Evolutionary conservation across 2,888 invertebrate genomes (phyloP), one percentile per base, ranked within the genome.

Genomic region (Orthosia gothica): DNA sequence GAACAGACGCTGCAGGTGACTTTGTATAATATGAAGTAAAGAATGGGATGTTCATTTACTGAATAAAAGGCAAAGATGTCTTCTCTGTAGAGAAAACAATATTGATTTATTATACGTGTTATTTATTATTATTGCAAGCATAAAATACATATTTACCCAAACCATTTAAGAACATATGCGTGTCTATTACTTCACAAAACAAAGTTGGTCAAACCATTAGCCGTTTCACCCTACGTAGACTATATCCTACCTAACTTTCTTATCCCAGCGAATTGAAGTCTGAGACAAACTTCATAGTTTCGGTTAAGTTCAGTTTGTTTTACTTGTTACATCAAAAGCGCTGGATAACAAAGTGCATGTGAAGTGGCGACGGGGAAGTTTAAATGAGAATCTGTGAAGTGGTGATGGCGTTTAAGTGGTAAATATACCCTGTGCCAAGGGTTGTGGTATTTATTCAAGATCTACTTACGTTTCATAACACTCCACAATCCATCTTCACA

Each of bases 221-320:
- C 47, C 15, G n/a, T 49, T 71, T 83, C 18, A 75, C 72, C 59
- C 64, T 62, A 65, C 47, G 57, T 58, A 58, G 13, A 73, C 63
- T 59, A 68, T 66, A 64, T 70, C 61, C n/a, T 54, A 62, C 40
- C 62, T 63, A 85, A 85, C 73, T 81, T 76, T 58, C 54, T 79
- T 76, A 84, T 82, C 76, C 71, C 20, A 26, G 26, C 11, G 23
- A 76, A 67, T 75, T 76, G 64, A 50, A 70, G 81, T 79, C 64
- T 70, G 59, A 70, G 66, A 79, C 76, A 45, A 71, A 84, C 67
- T 86, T 79, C 62, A 64, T 20, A 81, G 74, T 79, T 74, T 67
- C 15, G 15, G 45, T 66, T 59, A 52, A 78, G 77, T 82, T 80
- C 32, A n/a, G 73, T 84, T 74, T 72, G 77, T 84, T 79, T 84